Base-by-base conservation (phyloP, 2,113 vertebrate species). In the Columbina picui region DNA sequence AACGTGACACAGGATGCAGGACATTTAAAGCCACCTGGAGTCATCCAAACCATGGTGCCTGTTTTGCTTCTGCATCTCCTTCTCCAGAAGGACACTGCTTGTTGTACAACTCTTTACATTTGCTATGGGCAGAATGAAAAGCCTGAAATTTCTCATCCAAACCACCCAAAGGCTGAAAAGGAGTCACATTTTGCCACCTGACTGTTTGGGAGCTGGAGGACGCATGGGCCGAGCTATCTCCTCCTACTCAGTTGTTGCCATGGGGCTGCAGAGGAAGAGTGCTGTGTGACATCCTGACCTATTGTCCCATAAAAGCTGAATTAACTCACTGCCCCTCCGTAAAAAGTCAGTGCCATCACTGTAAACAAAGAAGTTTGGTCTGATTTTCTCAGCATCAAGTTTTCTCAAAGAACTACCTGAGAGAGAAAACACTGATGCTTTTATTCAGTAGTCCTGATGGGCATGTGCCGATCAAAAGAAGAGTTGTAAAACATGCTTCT, bases 261-360 rank as follows among this genome's bases (percentile, higher is more conserved):
- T 52, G 43, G 47, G 50, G 41, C 56, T 87, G 32, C 29, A 92
- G 55, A 94, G 94, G 95, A 96, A 97, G 91, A 95, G 83, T 95
- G 94, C 74, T 92, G 47, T 52, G 32, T 92, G 95, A 96, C 95
- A 96, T 89, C 55, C 84, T 96, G 95, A 94, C 96, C 95, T 93
- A 89, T 71, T 81, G 94, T 96, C 89, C 43, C 73, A 68, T 50
- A 71, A 87, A 93, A 85, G 87, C 82, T 73, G 84, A 29, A 93
- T 76, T 86, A 86, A 49, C 34, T 50, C 4, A 1, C 56, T 71
- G 52, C 6, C 61, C 21, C 52, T 84, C 27, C 34, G 14, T 30
- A 52, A 87, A 61, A 89, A 75, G 47, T 21, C 52, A 84, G 73
- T 63, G 32, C 10, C 91, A 95, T 94, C 86, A 63, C 15, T 68